Evolutionary conservation across 2,113 vertebrate species (phyloP).

Genomic region (Charadrius vociferus): DNA sequence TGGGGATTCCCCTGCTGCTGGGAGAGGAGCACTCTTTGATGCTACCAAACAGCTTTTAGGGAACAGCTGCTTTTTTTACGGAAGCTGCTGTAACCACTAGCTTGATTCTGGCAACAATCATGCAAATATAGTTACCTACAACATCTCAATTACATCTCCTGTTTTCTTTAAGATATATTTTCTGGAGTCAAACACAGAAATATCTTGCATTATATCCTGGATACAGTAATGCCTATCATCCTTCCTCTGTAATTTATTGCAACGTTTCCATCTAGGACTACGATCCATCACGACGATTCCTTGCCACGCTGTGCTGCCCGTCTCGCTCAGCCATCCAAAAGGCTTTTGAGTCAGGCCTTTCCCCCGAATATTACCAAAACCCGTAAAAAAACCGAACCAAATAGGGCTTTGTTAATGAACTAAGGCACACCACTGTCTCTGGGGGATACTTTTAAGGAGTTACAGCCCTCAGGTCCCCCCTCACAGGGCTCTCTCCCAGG

Average conservation of each 20-base stretch:
- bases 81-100: neutral
- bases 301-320: accelerated
- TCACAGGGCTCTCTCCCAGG: neutral
- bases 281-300: accelerated
- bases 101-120: neutral
- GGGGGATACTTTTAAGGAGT: neutral
- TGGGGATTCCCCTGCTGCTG: constrained; percentile 29
- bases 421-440: neutral
- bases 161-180: neutral
- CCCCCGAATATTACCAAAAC: neutral
- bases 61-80: neutral
- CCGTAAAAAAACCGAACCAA: neutral
- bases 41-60: constrained; percentile 17
- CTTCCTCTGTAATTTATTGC: neutral
- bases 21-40: neutral
- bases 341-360: neutral
- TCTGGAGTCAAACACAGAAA: neutral
- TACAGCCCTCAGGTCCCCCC: accelerated
- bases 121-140: neutral
- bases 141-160: neutral
- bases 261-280: neutral
- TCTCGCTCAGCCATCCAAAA: neutral
- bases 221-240: neutral
- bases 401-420: neutral
- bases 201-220: accelerated